Evolutionary conservation across 2,797 vertebrate genomes (phyloP).

Genomic region (Columba guinea): DNA sequence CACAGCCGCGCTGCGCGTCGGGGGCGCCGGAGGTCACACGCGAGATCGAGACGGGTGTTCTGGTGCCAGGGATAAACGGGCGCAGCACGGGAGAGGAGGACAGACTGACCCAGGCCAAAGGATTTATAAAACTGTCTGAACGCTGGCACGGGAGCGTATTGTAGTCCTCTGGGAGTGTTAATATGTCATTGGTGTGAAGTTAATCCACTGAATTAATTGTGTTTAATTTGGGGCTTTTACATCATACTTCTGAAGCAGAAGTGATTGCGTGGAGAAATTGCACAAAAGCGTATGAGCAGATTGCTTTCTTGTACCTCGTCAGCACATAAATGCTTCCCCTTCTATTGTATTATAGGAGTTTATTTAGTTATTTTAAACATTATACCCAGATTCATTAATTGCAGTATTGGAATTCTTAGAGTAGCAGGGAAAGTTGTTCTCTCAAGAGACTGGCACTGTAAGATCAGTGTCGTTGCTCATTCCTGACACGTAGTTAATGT

Average conservation of each 20-base stretch:
- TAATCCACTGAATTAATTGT: neutral
- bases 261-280: neutral
- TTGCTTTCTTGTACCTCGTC: neutral
- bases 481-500: neutral
- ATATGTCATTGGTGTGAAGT: neutral
- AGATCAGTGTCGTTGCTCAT: neutral
- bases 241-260: neutral
- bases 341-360: neutral
- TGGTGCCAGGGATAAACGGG: neutral
- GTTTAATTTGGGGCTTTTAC: neutral
- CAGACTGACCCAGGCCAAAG: neutral
- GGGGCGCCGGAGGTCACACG: neutral
- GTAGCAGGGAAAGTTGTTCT: neutral
- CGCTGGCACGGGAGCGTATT: neutral
- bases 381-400: neutral
- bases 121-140: neutral
- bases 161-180: neutral
- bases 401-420: neutral
- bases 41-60: neutral
- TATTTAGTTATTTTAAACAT: neutral
- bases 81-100: neutral
- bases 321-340: neutral
- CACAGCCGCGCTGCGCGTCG: neutral
- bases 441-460: neutral
- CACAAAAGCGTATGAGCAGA: neutral